These are phyloP conservation scores for Neuroscelio doddi DNA, from an alignment of 2,888 invertebrate genomes.

Conservation along the genomic window DNA sequence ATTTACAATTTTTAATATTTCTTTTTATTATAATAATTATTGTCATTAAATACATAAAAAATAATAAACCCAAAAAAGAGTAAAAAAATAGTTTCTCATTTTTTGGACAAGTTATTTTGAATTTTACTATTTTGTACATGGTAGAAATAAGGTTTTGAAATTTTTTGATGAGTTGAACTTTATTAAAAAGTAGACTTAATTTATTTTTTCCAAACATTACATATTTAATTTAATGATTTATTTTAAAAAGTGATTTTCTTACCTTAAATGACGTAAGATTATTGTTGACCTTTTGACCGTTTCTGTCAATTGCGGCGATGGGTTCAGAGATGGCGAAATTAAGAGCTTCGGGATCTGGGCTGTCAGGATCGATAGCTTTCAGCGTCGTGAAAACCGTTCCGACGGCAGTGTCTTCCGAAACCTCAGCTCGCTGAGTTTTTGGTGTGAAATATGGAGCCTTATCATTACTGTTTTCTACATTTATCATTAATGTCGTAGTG, in stretches of 20 bases:
- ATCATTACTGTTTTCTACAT: conserved; percentile 89
- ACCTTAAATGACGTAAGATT: conserved; percentile 69
- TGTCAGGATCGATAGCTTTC: conserved; percentile 86
- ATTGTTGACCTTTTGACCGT: conserved; percentile 81
- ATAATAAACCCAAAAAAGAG: too few species aligned
- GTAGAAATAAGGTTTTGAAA: neutral
- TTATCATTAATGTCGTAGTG: conserved; percentile 84
- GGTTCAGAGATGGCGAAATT: conserved; percentile 79
- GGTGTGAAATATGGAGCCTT: conserved; percentile 89
- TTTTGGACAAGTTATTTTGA: neutral
- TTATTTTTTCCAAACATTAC: too few species aligned
- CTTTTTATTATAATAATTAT: too few species aligned
- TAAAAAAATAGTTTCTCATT: neutral
- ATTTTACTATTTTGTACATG: too few species aligned
- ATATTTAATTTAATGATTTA: too few species aligned
- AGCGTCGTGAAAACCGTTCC: conserved; percentile 83
- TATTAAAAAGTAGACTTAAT: too few species aligned
- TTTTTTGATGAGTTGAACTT: too few species aligned
- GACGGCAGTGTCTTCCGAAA: conserved; percentile 83
- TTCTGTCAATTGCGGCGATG: conserved; percentile 86
- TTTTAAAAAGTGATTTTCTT: conserved; percentile 16
- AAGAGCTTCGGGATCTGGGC: conserved; percentile 79
- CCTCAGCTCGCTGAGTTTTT: conserved; percentile 84
- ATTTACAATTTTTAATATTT: too few species aligned
- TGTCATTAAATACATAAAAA: too few species aligned